Evolutionary conservation across 2,888 invertebrate species (phyloP), one percentile per base, ranked within the genome.

Genomic region (Theretra japonica): DNA sequence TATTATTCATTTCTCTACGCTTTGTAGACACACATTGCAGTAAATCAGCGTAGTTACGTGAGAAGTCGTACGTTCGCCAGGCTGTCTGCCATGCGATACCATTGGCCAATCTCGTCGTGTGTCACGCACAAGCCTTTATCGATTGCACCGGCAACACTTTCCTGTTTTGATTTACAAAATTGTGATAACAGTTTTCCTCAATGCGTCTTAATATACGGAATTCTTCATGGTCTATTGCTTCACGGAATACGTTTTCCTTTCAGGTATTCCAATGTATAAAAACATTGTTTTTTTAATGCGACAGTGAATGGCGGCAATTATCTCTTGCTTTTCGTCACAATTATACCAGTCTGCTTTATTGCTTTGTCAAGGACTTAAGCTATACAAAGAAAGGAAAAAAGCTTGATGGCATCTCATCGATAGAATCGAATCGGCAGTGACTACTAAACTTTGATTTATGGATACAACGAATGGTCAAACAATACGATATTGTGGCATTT

Each of bases 81-180:
- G 79, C 84, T 41, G 84, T 83, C 82, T 84, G 80, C 79, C 76
- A 76, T 72, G 33, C 72, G 72, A 70, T 59, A 70, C 58, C 70
- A 79, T 74, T 80, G 75, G 73, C 77, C 76, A 80, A 78, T 75
- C 75, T 75, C 56, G 73, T 57, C 53, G 25, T 28, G 73, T 79
- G 74, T 77, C 82, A 76, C 75, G 70, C 65, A 68, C 53, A 11
- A 48, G 7, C 23, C 30, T 69, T 77, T 78, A 80, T 82, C 77
- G 72, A 73, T 71, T 53, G 21, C 19, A 70, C 11, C 28, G 21
- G 41, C 7, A 62, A 30, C 19, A 28, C n/a, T 70, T 60, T 70
- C 50, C 28, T n/a, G 60, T 60, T 21, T 17, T 48, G 30, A 28
- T 21, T 62, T 60, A 23, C 30, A 53, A 60, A 60, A 70, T 60